Base-by-base conservation (phyloP, 1,140 invertebrate species). In the Aphelinus certus region DNA sequence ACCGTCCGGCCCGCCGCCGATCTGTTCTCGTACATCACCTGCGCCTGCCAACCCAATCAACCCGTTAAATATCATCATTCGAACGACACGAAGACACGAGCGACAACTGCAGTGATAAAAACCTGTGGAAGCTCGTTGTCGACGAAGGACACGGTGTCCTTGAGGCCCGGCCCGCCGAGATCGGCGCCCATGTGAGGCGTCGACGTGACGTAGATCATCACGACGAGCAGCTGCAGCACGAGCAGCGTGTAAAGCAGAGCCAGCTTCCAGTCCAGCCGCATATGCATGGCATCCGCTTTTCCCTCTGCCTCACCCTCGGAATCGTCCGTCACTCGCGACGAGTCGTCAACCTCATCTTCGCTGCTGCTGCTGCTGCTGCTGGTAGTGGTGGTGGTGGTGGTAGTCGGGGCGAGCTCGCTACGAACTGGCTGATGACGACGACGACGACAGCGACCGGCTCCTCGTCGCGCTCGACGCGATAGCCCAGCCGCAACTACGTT, bases 201-300 rank as follows among this genome's bases (percentile, higher is more conserved):
- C 49, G 86, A 83, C 48, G 81, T 79, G 43, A 88, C 86, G 75
- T 88, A 88, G 57, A 88, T 83, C 81, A 88, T 85, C 66, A 88
- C 85, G 64, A 88, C 84, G 26, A 88, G 78, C 75, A 88, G 82
- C 83, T 88, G 86, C 46, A 87, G 81, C 68, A 87, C 81, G 55
- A 88, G 81, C 69, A 88, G 74, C 55, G 86, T 87, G 79, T 86
- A 88, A 53, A 88, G 82, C 73, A 86, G 81, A 75, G 79, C 80
- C 60, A 86, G 81, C 79, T 87, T 88, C 76, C 83, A 85, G 82
- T 88, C 86, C 73, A 87, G 71, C 60, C 85, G 84, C 77, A 81
- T 76, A 83, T 87, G 85, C 86, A 87, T 88, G 71, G 81, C 83
- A 85, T 78, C 68, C 73, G 75, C 74, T 76, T 81, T 77, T 82